Percentiles rank a stretch among this genome's conserved stretches.
phyloP scores from a whole-genome alignment of 1,140 invertebrate genomes.

The Nasonia longicornis region DNA sequence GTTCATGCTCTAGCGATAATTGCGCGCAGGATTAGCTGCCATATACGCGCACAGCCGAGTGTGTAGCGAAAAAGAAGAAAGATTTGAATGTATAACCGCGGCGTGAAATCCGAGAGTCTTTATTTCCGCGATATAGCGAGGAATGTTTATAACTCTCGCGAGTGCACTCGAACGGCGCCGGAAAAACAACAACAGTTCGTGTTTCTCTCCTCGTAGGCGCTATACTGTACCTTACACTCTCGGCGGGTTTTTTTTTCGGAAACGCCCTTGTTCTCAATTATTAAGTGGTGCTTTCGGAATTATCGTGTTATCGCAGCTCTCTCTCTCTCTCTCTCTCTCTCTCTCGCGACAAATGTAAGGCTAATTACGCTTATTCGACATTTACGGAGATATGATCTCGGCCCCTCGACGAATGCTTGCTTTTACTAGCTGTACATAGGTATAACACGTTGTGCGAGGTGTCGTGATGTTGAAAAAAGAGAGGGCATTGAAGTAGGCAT shows the following conservation, averaged over 20 bases:
- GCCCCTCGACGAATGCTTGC: slow-evolving; percentile 26
- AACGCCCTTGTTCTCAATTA: slow-evolving; percentile 19
- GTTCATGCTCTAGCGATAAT: slow-evolving; percentile 32
- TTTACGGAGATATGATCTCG: slow-evolving; percentile 57
- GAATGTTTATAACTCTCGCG: slow-evolving; percentile 16
- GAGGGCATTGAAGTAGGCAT: slow-evolving; percentile 50
- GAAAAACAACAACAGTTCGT: slow-evolving; percentile 25
- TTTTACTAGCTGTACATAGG: neutral
- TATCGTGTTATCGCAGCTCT: slow-evolving; percentile 26
- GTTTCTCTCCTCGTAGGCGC: slow-evolving; percentile 7
- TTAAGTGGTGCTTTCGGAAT: slow-evolving; percentile 32
- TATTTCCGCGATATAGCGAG: slow-evolving; percentile 29
- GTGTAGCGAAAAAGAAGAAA: neutral
- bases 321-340: neutral
- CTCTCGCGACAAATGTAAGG: slow-evolving; percentile 35
- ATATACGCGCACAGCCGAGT: neutral
- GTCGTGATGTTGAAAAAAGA: slow-evolving; percentile 50
- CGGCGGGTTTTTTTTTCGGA: neutral
- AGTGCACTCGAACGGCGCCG: neutral
- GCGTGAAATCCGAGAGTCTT: slow-evolving; percentile 36
- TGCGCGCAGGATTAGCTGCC: neutral
- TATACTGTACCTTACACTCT: no score
- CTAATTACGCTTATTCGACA: slow-evolving; percentile 63
- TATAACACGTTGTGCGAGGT: slow-evolving; percentile 25
- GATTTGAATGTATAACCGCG: neutral